These are phyloP conservation scores for Brachionus paranguensis DNA, from an alignment of 1,140 invertebrate species.

Conservation along the genomic window DNA sequence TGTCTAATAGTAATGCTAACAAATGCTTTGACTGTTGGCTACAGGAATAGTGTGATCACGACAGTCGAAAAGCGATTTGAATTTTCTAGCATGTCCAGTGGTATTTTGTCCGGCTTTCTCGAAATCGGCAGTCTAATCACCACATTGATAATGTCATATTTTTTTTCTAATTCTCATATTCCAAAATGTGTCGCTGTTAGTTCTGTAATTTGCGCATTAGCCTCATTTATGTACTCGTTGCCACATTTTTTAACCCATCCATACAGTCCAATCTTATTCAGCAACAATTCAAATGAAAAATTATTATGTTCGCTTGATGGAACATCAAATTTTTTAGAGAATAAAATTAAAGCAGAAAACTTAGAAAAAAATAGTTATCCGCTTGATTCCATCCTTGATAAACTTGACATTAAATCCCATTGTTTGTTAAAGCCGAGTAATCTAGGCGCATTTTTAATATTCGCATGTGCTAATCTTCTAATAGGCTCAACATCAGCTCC, in stretches of 20 bases:
- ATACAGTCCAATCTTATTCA: slow-evolving; percentile 56
- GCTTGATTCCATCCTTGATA: slow-evolving; percentile 46
- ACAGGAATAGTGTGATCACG: slow-evolving; percentile 91
- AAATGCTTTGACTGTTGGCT: slow-evolving; percentile 57
- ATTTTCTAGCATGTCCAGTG: slow-evolving; percentile 83
- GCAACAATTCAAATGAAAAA: slow-evolving; percentile 45
- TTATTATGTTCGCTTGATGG: slow-evolving; percentile 42
- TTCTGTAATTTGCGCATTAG: slow-evolving; percentile 74
- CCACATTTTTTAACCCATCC: slow-evolving; percentile 58
- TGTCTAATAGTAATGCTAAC: slow-evolving; percentile 77
- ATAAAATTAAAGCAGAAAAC: neutral
- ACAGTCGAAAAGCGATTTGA: slow-evolving; percentile 93
- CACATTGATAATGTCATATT: slow-evolving; percentile 90
- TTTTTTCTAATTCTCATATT: slow-evolving; percentile 82
- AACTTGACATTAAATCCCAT: slow-evolving; percentile 43
- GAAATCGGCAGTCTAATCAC: slow-evolving; percentile 88
- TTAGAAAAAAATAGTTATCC: neutral
- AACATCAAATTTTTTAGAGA: neutral
- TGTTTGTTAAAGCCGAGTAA: slow-evolving; percentile 44
- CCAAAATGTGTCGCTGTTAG: slow-evolving; percentile 93
- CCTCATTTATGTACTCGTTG: slow-evolving; percentile 74
- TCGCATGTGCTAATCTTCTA: slow-evolving; percentile 58
- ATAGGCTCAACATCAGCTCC: slow-evolving; percentile 60
- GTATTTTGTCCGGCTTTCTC: slow-evolving; percentile 83
- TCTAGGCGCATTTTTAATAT: slow-evolving; percentile 56